phyloP scores from a whole-genome alignment of 2,113 vertebrate species.

The Callospermophilus lateralis region DNA sequence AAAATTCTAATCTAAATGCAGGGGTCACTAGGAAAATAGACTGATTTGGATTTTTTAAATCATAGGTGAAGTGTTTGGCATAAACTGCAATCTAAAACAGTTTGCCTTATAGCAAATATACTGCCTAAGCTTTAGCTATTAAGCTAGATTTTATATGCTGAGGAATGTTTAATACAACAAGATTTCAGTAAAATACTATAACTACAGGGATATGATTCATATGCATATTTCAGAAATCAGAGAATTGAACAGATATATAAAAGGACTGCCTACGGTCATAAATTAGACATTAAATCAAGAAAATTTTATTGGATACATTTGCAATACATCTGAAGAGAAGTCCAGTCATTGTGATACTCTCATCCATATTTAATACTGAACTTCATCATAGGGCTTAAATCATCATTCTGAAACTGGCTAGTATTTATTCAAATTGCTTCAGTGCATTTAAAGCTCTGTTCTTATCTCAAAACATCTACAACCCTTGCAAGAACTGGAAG shows the following conservation, averaged over 20 bases:
- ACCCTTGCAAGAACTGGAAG: not conserved
- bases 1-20: constrained; percentile 7
- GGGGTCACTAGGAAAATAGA: not conserved
- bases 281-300: constrained; percentile 72
- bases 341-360: constrained; percentile 15
- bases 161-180: constrained; percentile 58
- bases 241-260: constrained; percentile 60
- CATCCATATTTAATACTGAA: constrained; percentile 67
- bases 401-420: constrained; percentile 18
- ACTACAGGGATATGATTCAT: constrained; percentile 44
- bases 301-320: constrained; percentile 67
- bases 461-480: not conserved
- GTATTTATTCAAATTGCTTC: constrained; percentile 61
- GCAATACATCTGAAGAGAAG: constrained; percentile 58
- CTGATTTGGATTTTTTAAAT: constrained; percentile 26
- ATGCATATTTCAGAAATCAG: constrained; percentile 66
- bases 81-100: constrained; percentile 23
- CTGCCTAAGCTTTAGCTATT: constrained; percentile 4
- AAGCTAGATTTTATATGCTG: constrained; percentile 63
- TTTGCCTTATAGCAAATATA: constrained; percentile 35
- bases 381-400: constrained; percentile 47
- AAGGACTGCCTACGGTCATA: constrained; percentile 52
- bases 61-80: constrained; percentile 40
- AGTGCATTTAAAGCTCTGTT: constrained; percentile 9
- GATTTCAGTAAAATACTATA: constrained; percentile 66